These are phyloP conservation scores for Volucella zonaria DNA, from an alignment of 2,888 invertebrate genomes.

Conservation along the genomic window DNA sequence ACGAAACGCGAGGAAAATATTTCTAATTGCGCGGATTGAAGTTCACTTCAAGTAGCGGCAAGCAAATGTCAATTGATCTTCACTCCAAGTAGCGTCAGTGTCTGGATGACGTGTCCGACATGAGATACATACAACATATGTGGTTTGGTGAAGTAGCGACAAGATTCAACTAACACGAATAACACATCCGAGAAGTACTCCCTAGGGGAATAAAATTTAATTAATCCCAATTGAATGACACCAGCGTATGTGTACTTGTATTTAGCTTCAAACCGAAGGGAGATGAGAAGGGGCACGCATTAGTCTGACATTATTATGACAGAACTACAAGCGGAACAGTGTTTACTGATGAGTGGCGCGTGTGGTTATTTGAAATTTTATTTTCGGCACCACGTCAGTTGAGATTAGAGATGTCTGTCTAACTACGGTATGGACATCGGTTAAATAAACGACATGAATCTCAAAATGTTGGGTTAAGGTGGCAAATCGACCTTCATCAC, in stretches of 20 bases:
- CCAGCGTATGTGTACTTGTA: slow-evolving; percentile 26
- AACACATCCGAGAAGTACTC: slow-evolving; percentile 24
- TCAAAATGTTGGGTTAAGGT: no score
- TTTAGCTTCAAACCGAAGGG: slow-evolving; percentile 6
- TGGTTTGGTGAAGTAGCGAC: not conserved
- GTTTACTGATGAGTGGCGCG: slow-evolving; percentile 6
- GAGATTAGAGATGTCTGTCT: no score
- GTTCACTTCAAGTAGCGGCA: not conserved
- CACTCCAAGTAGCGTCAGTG: no score
- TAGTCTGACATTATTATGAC: slow-evolving; percentile 29
- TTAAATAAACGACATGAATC: no score
- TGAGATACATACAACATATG: no score
- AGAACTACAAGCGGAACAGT: slow-evolving; percentile 14
- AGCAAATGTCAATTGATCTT: no score
- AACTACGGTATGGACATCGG: no score
- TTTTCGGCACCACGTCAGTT: no score
- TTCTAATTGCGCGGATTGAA: slow-evolving; percentile 17
- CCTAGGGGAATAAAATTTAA: slow-evolving; percentile 51
- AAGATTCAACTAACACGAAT: not conserved
- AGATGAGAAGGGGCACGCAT: slow-evolving; percentile 10
- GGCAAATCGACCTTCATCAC: no score
- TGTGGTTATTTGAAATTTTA: not conserved
- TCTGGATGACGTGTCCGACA: slow-evolving; percentile 20
- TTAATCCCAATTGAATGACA: slow-evolving; percentile 65
- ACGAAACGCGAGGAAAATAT: slow-evolving; percentile 28